Percentiles rank a stretch among this genome's conserved stretches.
These are phyloP conservation scores for Melanotaenia nigrans DNA, from an alignment of 2,797 vertebrate species.

Conservation along the genomic window DNA sequence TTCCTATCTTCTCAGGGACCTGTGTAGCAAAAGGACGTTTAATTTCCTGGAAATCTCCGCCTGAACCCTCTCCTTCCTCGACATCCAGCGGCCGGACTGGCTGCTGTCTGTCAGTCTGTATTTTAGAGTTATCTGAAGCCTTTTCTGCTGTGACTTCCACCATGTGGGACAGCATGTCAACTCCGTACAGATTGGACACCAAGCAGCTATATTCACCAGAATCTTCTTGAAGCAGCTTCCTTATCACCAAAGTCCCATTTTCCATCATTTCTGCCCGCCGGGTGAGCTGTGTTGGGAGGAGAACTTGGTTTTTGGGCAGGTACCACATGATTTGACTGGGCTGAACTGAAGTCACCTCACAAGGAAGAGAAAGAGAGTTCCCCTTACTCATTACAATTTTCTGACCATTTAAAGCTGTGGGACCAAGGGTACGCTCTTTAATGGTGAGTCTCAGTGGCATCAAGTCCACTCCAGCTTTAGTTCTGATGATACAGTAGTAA, in stretches of 20 bases:
- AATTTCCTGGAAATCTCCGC: slow-evolving; percentile 79
- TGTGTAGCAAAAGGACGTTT: slow-evolving; percentile 64
- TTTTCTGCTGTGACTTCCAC: slow-evolving; percentile 73
- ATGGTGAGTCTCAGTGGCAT: slow-evolving; percentile 79
- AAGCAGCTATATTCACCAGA: slow-evolving; percentile 85
- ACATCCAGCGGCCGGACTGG: slow-evolving; percentile 31
- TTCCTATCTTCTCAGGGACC: slow-evolving; percentile 63
- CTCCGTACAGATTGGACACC: slow-evolving; percentile 82
- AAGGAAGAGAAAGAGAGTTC: slow-evolving; percentile 73
- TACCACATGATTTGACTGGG: slow-evolving; percentile 82
- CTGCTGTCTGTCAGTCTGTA: slow-evolving; percentile 27
- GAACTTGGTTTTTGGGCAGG: slow-evolving; percentile 75
- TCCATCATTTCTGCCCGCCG: slow-evolving; percentile 72
- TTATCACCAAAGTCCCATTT: slow-evolving; percentile 82
- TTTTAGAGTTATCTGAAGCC: slow-evolving; percentile 49
- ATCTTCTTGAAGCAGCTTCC: slow-evolving; percentile 71
- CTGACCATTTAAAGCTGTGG: slow-evolving; percentile 81
- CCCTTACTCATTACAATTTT: slow-evolving; percentile 74
- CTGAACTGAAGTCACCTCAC: slow-evolving; percentile 76
- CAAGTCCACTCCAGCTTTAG: slow-evolving; percentile 75
- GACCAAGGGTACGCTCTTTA: slow-evolving; percentile 77
- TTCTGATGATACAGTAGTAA: slow-evolving; percentile 83
- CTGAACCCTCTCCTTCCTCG: slow-evolving; percentile 75
- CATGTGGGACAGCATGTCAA: slow-evolving; percentile 82
- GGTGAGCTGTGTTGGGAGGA: slow-evolving; percentile 73